Base-by-base conservation (phyloP, 2,888 invertebrate species). In the Sinotaia quadrata region DNA sequence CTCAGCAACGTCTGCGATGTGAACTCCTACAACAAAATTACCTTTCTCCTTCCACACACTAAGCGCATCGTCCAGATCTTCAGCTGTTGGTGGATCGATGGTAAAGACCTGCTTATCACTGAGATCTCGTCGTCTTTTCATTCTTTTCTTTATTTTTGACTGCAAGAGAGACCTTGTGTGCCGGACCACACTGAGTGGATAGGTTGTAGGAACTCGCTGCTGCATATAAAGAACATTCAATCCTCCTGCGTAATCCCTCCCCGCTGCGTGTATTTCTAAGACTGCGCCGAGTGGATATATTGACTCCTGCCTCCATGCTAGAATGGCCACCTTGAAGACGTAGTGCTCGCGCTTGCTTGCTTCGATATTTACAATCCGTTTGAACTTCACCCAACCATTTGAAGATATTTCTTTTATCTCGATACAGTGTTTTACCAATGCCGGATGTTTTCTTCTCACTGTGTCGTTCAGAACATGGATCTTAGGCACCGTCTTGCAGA, bases 401-500 rank as follows among this genome's bases (percentile, higher is more conserved):
- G 15, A 34, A 7, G 47, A 15, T 33, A 21, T 36, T 12, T n/a
- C n/a, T n/a, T n/a, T n/a, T n/a, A n/a, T n/a, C n/a, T 61, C 61
- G 2, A 61, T 51, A 12, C 51, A 34, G 61, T 61, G 33, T 12
- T 61, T 61, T 27, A 31, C n/a, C 21, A 61, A n/a, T 7, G 54
- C 36, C n/a, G 60, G 58, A 60, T 34, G 49, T 27, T 24, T 61
- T 27, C 24, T 8, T 15, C 12, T 57, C 18, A 69, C 44, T 1
- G 18, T n/a, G 63, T 52, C 58, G 34, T 69, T 65, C 15, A 70
- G n/a, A 27, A 65, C 61, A 34, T 62, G 70, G 2, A 81, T 72
- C 56, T 81, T 81, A n/a, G 81, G 81, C 7, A 81, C 68, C 2
- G 80, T 79, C 69, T 77, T 79, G 51, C 79, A 80, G 21, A 81